These are phyloP conservation scores for Sebastes cheni DNA, from an alignment of 2,797 vertebrate genomes.

Conservation along the genomic window DNA sequence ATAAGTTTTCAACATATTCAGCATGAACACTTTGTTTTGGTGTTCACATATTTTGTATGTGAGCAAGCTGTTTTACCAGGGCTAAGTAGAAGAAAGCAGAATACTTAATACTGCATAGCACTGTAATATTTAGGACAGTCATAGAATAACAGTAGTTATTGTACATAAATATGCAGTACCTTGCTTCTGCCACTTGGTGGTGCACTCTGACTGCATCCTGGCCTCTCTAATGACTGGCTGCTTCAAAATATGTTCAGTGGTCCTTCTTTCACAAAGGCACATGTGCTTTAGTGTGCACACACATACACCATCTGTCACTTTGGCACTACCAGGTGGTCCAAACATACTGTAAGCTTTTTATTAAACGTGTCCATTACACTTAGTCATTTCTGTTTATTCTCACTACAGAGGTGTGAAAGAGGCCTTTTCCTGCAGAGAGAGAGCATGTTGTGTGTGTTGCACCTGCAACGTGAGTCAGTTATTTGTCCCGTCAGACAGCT, in stretches of 20 bases:
- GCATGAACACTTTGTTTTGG: background rate
- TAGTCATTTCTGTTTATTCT: conserved; percentile 31
- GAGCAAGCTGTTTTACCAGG: background rate
- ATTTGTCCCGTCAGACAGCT: conserved; percentile 7
- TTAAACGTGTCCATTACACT: conserved; percentile 6
- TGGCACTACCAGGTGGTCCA: conserved; percentile 28
- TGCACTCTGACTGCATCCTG: conserved; percentile 5
- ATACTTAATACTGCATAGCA: background rate
- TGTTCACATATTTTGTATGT: background rate
- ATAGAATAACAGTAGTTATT: background rate
- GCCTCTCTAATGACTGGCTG: background rate
- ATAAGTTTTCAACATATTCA: background rate
- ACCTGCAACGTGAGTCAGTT: conserved; percentile 39
- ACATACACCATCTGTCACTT: conserved; percentile 39
- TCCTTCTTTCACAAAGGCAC: background rate
- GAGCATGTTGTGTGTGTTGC: background rate
- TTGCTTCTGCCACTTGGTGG: conserved; percentile 51
- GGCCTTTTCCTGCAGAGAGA: conserved; percentile 2
- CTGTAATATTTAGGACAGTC: background rate
- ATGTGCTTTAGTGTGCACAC: background rate
- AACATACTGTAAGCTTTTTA: conserved; percentile 7
- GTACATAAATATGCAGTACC: conserved; percentile 8
- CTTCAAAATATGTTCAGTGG: background rate
- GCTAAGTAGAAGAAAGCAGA: background rate
- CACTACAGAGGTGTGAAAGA: background rate